Conservation (phyloP, 2,113 vertebrate species). For the Corythornis cristatus region DNA sequence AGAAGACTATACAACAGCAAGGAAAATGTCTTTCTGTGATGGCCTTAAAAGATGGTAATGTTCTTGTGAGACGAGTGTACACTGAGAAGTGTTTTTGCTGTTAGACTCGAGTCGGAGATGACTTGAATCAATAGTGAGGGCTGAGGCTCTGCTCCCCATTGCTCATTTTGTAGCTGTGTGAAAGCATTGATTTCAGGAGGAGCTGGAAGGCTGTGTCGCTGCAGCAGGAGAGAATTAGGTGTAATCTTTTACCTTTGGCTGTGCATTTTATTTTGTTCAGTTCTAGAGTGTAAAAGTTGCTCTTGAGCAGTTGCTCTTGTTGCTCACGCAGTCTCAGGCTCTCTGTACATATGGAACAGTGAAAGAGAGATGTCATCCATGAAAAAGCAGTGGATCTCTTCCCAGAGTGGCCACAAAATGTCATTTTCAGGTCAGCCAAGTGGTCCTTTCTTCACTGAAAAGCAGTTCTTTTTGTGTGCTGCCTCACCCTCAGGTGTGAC, state of each 20-base stretch:
- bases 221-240: neutral
- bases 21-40: neutral
- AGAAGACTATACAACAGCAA: neutral
- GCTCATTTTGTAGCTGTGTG: neutral
- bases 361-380: neutral
- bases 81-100: neutral
- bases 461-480: neutral
- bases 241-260: neutral
- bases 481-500: neutral
- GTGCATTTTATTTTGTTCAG: neutral
- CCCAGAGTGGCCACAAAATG: neutral
- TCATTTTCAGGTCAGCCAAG: neutral
- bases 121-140: neutral
- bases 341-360: neutral
- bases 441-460: neutral
- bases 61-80: neutral
- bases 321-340: fast-evolving
- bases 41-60: neutral
- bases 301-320: neutral
- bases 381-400: neutral
- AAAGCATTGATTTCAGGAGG: neutral
- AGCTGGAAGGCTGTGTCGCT: neutral
- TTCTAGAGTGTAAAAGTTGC: neutral
- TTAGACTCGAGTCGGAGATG: neutral
- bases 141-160: neutral